Base-by-base conservation (phyloP, 2,797 vertebrate genomes). In the Pelodytes ibericus region DNA sequence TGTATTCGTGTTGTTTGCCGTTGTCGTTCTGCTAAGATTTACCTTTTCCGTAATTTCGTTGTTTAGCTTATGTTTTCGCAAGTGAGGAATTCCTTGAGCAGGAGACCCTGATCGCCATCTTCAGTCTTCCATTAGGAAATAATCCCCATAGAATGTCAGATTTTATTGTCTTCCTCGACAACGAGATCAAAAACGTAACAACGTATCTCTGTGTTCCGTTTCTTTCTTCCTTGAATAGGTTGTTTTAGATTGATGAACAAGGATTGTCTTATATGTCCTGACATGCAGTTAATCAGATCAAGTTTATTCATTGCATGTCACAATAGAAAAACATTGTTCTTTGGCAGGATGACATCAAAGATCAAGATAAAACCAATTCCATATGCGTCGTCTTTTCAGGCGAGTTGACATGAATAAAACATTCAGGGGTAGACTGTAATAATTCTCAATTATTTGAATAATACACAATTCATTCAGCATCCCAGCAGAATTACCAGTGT, bases 401-500 rank as follows among this genome's bases (percentile, higher is more conserved):
- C 68, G 44, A 57, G 59, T 39, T 51, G 16, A 56, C 57, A 79
- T 79, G 76, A 79, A 79, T 79, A 73, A 79, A 73, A 73, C 76
- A 79, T 79, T 59, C 70, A 73, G 73, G 41, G 63, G 16, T 33
- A 71, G 70, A 73, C 58, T 53, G 64, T 68, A 73, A 73, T 79
- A 73, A 79, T 79, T 53, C 70, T 68, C 63, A 73, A 69, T 68
- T 79, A 79, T 72, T 63, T 73, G 71, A 79, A 79, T 73, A 79
- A 79, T 73, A 71, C 62, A 73, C 70, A 73, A 73, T 68, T 49
- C 71, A 68, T 33, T 39, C 63, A 56, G 76, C 44, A 51, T 56
- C 70, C 36, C 60, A 30, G 53, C 71, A 68, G 76, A 69, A 79
- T 69, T 79, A 73, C 61, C 61, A 57, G 33, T 13, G 20, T 26